Percentiles rank a stretch among this genome's conserved stretches.
phyloP scores from a whole-genome alignment of 2,113 vertebrate species.

The Thunnus maccoyii region DNA sequence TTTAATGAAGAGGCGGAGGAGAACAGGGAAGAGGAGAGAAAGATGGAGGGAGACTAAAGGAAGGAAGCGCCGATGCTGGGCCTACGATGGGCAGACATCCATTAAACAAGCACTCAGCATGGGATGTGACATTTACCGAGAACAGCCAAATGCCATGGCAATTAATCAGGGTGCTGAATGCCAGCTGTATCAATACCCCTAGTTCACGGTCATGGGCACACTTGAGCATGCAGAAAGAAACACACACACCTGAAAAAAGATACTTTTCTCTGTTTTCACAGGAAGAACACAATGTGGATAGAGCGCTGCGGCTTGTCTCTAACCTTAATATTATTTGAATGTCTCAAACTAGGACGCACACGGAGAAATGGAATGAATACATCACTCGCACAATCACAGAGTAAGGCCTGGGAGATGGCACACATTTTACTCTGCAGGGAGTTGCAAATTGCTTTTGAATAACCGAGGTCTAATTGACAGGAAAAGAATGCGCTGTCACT shows the following conservation, averaged over 20 bases:
- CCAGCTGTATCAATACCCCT: slow-evolving; percentile 74
- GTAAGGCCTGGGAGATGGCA: slow-evolving; percentile 60
- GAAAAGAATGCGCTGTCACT: slow-evolving; percentile 75
- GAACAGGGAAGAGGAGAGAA: slow-evolving; percentile 16
- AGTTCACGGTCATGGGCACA: slow-evolving; percentile 31
- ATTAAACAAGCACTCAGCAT: slow-evolving; percentile 73
- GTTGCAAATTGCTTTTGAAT: slow-evolving; percentile 79
- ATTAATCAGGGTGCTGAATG: slow-evolving; percentile 80
- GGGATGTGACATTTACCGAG: slow-evolving; percentile 78
- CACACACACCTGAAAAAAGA: slow-evolving; percentile 22
- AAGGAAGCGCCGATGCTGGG: slow-evolving; percentile 31
- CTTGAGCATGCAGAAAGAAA: slow-evolving; percentile 26
- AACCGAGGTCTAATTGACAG: slow-evolving; percentile 80
- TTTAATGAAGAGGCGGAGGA: slow-evolving; percentile 40
- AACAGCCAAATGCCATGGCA: slow-evolving; percentile 81
- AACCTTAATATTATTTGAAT: slow-evolving; percentile 53
- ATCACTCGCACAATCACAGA: slow-evolving; percentile 65
- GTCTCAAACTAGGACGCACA: slow-evolving; percentile 64
- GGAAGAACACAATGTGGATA: slow-evolving; percentile 11
- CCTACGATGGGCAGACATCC: slow-evolving; percentile 65
- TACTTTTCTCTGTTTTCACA: slow-evolving; percentile 22
- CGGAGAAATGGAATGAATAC: slow-evolving; percentile 66
- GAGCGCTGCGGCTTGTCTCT: slow-evolving; percentile 38
- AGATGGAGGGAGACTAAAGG: slow-evolving; percentile 28
- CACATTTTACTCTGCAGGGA: slow-evolving; percentile 72